Evolutionary conservation across 2,888 invertebrate genomes (phyloP).

Genomic region (Parascotia fuliginaria): DNA sequence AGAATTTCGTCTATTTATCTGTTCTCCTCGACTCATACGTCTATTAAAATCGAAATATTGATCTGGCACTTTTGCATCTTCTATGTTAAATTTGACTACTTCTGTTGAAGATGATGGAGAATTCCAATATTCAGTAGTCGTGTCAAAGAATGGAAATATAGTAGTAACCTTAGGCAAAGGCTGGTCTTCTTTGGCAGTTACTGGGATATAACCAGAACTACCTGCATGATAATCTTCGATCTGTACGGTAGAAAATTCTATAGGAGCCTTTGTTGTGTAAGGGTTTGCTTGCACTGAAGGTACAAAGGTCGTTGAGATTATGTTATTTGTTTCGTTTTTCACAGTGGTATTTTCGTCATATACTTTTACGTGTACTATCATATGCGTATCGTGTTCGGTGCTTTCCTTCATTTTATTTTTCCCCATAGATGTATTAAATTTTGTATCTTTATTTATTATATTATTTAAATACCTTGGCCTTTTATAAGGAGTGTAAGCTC

Average conservation of each 20-base stretch:
- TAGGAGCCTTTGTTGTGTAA: slow-evolving; percentile 52
- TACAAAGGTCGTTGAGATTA: slow-evolving; percentile 13
- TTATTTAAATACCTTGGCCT: slow-evolving; percentile 43
- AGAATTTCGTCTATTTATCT: slow-evolving; percentile 27
- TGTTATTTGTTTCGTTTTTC: slow-evolving; percentile 35
- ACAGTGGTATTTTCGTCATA: slow-evolving; percentile 60
- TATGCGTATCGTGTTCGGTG: slow-evolving; percentile 71
- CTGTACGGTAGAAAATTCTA: slow-evolving; percentile 57
- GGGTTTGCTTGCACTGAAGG: slow-evolving; percentile 37
- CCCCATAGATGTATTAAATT: slow-evolving; percentile 19
- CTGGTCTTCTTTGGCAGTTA: slow-evolving; percentile 40
- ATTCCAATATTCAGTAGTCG: slow-evolving; percentile 44
- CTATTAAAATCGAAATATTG: slow-evolving; percentile 51
- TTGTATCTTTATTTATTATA: slow-evolving; percentile 27
- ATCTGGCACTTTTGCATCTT: slow-evolving; percentile 75
- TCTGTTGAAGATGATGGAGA: slow-evolving; percentile 57
- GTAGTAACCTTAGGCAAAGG: slow-evolving; percentile 48
- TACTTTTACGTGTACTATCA: slow-evolving; percentile 88
- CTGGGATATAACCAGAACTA: slow-evolving; percentile 73
- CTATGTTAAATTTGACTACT: slow-evolving; percentile 69
- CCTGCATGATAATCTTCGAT: slow-evolving; percentile 76
- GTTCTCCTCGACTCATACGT: slow-evolving; percentile 33
- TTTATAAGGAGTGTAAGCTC: slow-evolving; percentile 54
- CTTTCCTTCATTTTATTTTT: slow-evolving; percentile 32
- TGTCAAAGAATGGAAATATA: slow-evolving; percentile 52